These are phyloP conservation scores for Amiota mariae DNA, from an alignment of 2,888 invertebrate species.

Conservation along the genomic window DNA sequence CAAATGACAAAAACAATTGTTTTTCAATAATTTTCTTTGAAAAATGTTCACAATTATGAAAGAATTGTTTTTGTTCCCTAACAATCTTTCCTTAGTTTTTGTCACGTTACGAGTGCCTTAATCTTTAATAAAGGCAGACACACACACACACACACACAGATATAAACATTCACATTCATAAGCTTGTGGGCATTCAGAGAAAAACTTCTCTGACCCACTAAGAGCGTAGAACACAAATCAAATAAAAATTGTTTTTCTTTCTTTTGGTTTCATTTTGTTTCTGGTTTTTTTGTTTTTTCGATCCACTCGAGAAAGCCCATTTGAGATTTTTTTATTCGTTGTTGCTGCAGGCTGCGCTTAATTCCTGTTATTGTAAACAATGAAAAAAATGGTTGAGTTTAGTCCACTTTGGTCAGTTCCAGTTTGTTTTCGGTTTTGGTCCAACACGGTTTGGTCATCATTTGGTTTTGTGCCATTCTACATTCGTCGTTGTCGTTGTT, in stretches of 20 bases:
- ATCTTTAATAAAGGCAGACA: background rate
- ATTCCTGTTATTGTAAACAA: conserved; percentile 8
- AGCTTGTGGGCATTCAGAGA: background rate
- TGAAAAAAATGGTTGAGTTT: background rate
- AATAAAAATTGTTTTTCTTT: background rate
- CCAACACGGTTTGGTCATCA: too few species aligned
- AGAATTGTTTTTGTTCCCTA: too few species aligned
- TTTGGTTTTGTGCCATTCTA: too few species aligned
- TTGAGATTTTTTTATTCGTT: background rate
- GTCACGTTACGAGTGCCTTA: background rate
- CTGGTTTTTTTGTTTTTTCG: too few species aligned
- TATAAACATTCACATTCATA: too few species aligned
- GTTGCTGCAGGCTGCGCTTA: background rate
- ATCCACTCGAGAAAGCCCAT: too few species aligned
- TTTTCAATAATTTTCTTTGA: too few species aligned
- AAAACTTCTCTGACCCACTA: conserved; percentile 6
- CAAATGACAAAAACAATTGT: conserved; percentile 10
- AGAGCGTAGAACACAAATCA: conserved; percentile 8
- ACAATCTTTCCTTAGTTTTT: too few species aligned
- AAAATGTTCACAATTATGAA: too few species aligned
- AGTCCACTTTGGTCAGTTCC: background rate
- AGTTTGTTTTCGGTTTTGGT: too few species aligned
- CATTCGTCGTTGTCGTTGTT: background rate
- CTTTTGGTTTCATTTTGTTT: too few species aligned
- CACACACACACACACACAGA: background rate